Percentiles rank a stretch among this genome's conserved stretches.
Conservation (phyloP, 2,797 vertebrate genomes). For the Rallus crepitans region DNA sequence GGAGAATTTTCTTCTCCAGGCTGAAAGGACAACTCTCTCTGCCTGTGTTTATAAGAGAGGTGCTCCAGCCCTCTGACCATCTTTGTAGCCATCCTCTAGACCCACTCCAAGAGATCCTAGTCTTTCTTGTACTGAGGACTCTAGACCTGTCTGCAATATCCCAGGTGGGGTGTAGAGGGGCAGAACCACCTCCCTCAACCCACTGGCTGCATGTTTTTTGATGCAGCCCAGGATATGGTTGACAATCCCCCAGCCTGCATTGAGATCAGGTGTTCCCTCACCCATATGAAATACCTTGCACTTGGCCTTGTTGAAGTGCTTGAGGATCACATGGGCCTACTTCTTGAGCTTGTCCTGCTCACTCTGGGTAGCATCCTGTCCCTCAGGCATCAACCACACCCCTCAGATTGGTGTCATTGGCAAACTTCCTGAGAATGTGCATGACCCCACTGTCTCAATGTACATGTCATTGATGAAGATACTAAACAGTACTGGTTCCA, state of each 20-base stretch:
- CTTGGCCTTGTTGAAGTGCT: neutral
- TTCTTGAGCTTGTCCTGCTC: neutral
- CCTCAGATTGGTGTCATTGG: neutral
- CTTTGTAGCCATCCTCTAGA: neutral
- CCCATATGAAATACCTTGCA: neutral
- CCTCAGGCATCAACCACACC: accelerated
- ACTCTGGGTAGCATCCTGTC: neutral
- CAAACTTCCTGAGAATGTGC: neutral
- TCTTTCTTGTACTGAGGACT: neutral
- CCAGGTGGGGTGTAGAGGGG: neutral
- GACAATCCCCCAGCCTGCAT: neutral
- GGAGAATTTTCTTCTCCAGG: neutral
- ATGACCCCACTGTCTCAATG: accelerated
- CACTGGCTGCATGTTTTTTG: neutral
- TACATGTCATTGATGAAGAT: neutral
- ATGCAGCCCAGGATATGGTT: neutral
- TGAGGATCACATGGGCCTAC: neutral
- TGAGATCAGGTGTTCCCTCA: neutral
- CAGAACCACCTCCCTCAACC: neutral
- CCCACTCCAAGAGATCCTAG: neutral
- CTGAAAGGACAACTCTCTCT: neutral
- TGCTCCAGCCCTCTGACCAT: neutral
- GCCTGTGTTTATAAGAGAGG: neutral
- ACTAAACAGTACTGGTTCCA: neutral
- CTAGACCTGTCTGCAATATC: neutral